Evolutionary conservation across 2,113 vertebrate genomes (phyloP).

Genomic region (Atrichornis clamosus): DNA sequence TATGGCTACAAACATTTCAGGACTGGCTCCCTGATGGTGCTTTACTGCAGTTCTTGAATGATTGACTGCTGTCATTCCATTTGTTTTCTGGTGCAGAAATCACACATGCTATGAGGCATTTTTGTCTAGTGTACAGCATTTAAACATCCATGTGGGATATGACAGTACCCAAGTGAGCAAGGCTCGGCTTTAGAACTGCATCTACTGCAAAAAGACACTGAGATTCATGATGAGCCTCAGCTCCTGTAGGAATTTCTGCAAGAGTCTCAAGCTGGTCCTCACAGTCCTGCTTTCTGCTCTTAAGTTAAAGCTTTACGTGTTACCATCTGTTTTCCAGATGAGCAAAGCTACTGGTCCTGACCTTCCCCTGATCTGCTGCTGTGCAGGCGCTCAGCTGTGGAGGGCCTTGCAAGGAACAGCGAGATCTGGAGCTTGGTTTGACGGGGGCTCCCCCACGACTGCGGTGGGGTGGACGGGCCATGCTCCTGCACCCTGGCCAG

Average conservation of each 20-base stretch:
- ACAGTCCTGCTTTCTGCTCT: neutral
- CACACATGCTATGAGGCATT: accelerated
- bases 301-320: neutral
- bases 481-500: neutral
- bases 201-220: neutral
- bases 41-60: neutral
- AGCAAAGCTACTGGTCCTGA: accelerated
- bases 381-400: neutral
- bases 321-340: neutral
- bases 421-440: neutral
- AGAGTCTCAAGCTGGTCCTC: neutral
- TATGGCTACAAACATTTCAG: neutral
- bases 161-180: neutral
- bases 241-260: neutral
- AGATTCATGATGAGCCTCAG: neutral
- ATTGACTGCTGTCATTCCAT: neutral
- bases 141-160: neutral
- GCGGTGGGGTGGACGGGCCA: accelerated
- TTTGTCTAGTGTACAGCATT: neutral
- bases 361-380: neutral
- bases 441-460: neutral
- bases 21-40: neutral
- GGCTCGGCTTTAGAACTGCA: neutral
- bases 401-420: neutral
- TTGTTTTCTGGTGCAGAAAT: neutral